A percentile compares a stretch with the other conserved stretches of the same genome.
Conservation (phyloP, 2,888 invertebrate species). For the Mesochorus sp. region DNA sequence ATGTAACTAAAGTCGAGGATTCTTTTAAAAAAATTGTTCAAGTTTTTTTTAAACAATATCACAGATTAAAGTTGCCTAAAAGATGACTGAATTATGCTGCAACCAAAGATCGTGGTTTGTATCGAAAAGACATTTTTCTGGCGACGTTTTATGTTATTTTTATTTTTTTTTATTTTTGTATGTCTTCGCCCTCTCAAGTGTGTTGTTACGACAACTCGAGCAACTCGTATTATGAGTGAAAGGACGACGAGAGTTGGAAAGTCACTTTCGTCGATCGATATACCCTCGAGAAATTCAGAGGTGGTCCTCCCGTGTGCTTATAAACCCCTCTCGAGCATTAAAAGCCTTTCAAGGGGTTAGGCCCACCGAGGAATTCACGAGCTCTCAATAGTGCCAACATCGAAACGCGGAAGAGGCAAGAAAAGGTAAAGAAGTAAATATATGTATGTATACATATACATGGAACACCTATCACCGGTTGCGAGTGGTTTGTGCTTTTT, state of each 20-base stretch:
- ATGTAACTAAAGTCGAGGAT: too few relatives aligned
- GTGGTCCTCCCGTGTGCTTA: conserved; percentile 25
- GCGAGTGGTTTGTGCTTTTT: conserved; percentile 71
- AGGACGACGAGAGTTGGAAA: conserved; percentile 20
- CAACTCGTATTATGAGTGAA: conserved; percentile 40
- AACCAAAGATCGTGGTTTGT: too few relatives aligned
- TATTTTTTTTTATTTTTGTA: background rate
- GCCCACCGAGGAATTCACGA: conserved; percentile 49
- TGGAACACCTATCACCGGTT: background rate
- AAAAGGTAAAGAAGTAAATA: conserved; percentile 17
- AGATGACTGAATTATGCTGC: too few relatives aligned
- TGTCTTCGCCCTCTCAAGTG: conserved; percentile 21
- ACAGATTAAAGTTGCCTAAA: too few relatives aligned
- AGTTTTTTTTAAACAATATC: too few relatives aligned
- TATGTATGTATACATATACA: background rate
- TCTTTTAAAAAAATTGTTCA: too few relatives aligned
- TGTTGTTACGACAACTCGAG: conserved; percentile 36
- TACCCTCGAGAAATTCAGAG: conserved; percentile 46
- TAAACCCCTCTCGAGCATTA: conserved; percentile 46
- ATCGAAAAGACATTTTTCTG: too few relatives aligned
- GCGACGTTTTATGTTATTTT: conserved; percentile 76
- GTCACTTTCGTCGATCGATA: conserved; percentile 53
- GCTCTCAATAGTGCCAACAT: conserved; percentile 44
- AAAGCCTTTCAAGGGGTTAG: conserved; percentile 56
- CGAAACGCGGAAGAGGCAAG: conserved; percentile 6